Percentiles rank a stretch among this genome's conserved stretches.
Evolutionary conservation across 2,888 invertebrate species (phyloP).

Genomic region (Rotaria sp.): DNA sequence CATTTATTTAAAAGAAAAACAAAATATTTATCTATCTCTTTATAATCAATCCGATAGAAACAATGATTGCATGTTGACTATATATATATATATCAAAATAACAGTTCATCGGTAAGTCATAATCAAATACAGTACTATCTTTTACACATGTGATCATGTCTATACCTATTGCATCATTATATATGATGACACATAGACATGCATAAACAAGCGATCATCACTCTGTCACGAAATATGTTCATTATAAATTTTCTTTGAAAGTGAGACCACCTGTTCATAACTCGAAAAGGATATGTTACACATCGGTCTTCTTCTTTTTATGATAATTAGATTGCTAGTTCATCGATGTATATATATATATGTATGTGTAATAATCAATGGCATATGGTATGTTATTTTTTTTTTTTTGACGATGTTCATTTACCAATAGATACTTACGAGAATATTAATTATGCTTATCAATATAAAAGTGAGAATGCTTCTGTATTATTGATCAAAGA

Average conservation of each 20-base stretch:
- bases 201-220: not conserved
- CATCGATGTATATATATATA: not conserved
- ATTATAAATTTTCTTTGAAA: not conserved
- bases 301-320: not conserved
- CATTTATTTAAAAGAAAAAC: not conserved
- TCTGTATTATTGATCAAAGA: too few species aligned
- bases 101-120: not conserved
- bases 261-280: slow-evolving; percentile 2
- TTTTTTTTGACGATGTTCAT: not conserved
- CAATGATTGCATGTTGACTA: not conserved
- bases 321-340: not conserved
- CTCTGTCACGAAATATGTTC: not conserved
- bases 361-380: not conserved
- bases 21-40: not conserved
- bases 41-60: not conserved
- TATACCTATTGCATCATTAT: not conserved
- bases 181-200: not conserved
- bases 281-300: not conserved
- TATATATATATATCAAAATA: not conserved
- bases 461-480: too few species aligned
- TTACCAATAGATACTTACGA: not conserved
- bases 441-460: too few species aligned
- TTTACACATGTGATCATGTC: not conserved
- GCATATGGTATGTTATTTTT: not conserved
- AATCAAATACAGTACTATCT: not conserved